phyloP scores from a whole-genome alignment of 2,797 vertebrate species.

The Phataginus tricuspis region DNA sequence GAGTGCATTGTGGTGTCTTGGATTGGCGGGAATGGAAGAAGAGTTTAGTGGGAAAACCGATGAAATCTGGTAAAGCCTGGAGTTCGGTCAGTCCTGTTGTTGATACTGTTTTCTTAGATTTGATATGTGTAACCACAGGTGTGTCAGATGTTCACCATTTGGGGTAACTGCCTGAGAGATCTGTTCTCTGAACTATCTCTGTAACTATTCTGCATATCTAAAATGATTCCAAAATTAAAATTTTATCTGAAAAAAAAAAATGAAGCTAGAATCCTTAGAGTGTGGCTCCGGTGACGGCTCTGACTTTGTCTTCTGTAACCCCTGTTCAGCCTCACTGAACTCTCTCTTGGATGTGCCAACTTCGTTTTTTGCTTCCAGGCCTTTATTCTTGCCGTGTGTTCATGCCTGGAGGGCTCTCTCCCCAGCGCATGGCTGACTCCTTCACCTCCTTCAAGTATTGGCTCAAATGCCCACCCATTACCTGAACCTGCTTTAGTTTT shows the following conservation, averaged over 20 bases:
- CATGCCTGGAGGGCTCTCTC: neutral
- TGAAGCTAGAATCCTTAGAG: neutral
- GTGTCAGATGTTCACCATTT: neutral
- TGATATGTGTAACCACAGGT: neutral
- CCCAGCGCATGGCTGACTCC: neutral
- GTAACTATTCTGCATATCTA: slow-evolving; percentile 6
- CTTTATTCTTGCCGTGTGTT: neutral
- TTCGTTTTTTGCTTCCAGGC: neutral
- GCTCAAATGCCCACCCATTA: neutral
- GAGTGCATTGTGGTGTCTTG: neutral
- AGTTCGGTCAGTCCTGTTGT: neutral
- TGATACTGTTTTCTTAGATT: slow-evolving; percentile 31
- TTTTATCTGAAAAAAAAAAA: neutral
- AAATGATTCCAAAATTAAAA: slow-evolving; percentile 15
- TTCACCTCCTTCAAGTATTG: neutral
- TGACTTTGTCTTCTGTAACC: neutral
- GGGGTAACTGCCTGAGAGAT: neutral
- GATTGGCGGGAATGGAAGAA: neutral
- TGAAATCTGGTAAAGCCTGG: neutral
- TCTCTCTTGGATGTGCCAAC: neutral
- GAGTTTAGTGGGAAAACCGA: neutral
- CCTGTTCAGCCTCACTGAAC: neutral
- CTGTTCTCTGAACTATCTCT: neutral
- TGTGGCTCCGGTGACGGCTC: neutral
- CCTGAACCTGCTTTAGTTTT: neutral